Evolutionary conservation across 2,113 vertebrate genomes (phyloP).

Genomic region (Thermophis baileyi): DNA sequence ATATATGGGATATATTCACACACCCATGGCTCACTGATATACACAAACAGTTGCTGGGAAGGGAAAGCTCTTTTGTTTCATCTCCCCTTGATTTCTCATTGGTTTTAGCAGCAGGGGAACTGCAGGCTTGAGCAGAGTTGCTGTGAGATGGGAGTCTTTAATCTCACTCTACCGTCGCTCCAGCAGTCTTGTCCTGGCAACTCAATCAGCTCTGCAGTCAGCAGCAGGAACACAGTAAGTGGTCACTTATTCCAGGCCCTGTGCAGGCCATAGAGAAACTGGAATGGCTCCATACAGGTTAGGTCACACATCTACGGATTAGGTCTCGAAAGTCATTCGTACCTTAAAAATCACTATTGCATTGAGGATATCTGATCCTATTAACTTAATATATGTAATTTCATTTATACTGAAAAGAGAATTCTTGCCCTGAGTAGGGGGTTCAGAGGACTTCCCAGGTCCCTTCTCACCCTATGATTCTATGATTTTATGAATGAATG

Average conservation of each 20-base stretch:
- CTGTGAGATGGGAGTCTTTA: neutral
- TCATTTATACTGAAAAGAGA: neutral
- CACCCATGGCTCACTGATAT: neutral
- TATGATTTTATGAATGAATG: neutral
- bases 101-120: neutral
- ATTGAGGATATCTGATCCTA: neutral
- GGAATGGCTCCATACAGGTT: neutral
- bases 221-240: neutral
- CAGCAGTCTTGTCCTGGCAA: neutral
- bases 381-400: neutral
- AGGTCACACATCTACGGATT: neutral
- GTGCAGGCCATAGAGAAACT: neutral
- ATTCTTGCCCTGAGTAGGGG: neutral
- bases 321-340: too few species aligned
- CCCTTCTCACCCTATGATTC: neutral
- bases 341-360: neutral
- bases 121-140: neutral
- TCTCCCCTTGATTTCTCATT: neutral
- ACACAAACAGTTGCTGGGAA: neutral
- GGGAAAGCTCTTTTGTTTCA: neutral
- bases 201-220: neutral
- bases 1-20: neutral
- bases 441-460: neutral
- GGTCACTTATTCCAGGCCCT: neutral
- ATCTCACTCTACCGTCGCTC: neutral